Conservation (phyloP, 1,140 invertebrate genomes). For the Psix sp. region DNA sequence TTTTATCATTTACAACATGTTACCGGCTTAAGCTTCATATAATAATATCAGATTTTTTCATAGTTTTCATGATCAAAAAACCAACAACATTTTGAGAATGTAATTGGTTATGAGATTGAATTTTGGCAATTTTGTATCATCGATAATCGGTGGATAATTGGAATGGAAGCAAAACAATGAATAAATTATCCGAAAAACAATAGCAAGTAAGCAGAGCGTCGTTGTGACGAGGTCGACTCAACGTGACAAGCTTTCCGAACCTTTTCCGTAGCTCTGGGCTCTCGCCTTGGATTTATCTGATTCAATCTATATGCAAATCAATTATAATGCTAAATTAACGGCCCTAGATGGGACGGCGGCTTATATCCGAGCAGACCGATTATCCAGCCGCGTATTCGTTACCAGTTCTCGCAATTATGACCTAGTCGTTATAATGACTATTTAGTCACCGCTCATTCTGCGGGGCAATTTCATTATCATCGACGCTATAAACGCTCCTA, state of each 20-base stretch:
- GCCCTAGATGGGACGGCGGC: constrained; percentile 52
- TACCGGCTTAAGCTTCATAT: no score
- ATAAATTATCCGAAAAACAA: constrained; percentile 48
- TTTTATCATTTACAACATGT: no score
- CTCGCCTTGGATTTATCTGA: constrained; percentile 66
- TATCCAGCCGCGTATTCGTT: constrained; percentile 66
- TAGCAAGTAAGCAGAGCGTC: constrained; percentile 32
- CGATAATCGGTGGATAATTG: constrained; percentile 37
- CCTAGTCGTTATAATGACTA: constrained; percentile 72
- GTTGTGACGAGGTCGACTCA: constrained; percentile 50
- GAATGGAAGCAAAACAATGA: constrained; percentile 28
- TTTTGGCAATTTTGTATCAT: constrained; percentile 7
- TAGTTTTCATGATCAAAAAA: no score
- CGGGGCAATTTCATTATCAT: constrained; percentile 72
- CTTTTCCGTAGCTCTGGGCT: constrained; percentile 47
- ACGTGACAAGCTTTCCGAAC: constrained; percentile 56
- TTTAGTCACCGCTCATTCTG: constrained; percentile 68
- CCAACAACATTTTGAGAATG: no score
- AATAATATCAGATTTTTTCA: no score
- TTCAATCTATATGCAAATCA: constrained; percentile 75
- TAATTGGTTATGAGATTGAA: no score
- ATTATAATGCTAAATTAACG: constrained; percentile 74
- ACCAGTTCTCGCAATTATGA: constrained; percentile 69
- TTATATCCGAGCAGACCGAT: constrained; percentile 61
- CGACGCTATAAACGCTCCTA: constrained; percentile 60